Conservation (phyloP, 2,888 invertebrate species). For the Teleiodes luculella region DNA sequence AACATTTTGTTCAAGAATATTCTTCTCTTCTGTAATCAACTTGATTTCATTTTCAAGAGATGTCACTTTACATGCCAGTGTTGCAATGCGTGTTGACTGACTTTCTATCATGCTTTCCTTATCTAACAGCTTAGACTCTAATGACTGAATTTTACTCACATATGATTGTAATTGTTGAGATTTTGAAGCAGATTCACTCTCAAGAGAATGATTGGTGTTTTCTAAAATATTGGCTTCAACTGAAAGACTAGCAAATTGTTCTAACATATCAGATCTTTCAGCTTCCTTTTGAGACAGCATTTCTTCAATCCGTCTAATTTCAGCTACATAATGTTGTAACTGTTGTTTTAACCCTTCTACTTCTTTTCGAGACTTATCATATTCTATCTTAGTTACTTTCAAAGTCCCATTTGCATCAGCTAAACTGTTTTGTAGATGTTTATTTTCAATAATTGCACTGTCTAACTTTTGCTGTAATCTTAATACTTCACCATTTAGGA, state of each 20-base stretch:
- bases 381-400: constrained; percentile 81
- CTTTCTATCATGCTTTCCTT: constrained; percentile 64
- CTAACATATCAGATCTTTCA: constrained; percentile 88
- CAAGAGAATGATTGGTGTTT: constrained; percentile 88
- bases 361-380: constrained; percentile 84
- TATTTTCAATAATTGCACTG: constrained; percentile 81
- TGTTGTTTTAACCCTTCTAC: constrained; percentile 86
- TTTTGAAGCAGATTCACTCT: constrained; percentile 85
- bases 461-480: constrained; percentile 78
- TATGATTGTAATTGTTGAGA: constrained; percentile 77
- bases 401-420: constrained; percentile 81
- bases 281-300: constrained; percentile 85
- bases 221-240: constrained; percentile 87
- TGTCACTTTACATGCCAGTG: constrained; percentile 60
- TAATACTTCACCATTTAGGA: constrained; percentile 79
- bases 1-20: constrained; percentile 62
- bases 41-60: constrained; percentile 67
- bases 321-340: constrained; percentile 88
- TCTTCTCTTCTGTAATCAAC: constrained; percentile 63
- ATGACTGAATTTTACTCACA: constrained; percentile 70
- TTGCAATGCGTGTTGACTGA: constrained; percentile 55
- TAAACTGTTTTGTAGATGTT: constrained; percentile 86
- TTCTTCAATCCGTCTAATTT: constrained; percentile 89
- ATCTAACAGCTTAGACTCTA: constrained; percentile 81
- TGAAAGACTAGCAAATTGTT: constrained; percentile 87